Evolutionary conservation across 2,113 vertebrate genomes (phyloP), one percentile per base, ranked within the genome.

Genomic region (Lepus europaeus): DNA sequence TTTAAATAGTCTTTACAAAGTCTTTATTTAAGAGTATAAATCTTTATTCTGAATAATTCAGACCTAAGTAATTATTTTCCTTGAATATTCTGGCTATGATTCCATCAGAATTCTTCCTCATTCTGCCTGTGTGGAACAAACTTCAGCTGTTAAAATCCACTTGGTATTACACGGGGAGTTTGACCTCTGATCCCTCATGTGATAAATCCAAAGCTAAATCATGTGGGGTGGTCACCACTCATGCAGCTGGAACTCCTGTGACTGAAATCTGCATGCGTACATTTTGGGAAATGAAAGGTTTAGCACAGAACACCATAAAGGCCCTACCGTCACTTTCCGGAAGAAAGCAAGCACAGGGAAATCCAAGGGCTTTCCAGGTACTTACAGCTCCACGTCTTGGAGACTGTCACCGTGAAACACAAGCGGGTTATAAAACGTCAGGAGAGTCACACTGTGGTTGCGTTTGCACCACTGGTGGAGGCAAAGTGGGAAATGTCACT

Each of bases 221-320:
- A 61, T 9, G n/a, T 31, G 53, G 25, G 23, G 49, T 29, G 56
- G 64, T 89, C 68, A 64, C 39, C 79, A 49, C 68, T 66, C 63
- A 22, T 87, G 17, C 27, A 70, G 14, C 45, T 25, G 29, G 27
- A 80, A 59, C 31, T 66, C 17, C 92, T 91, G 61, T 79, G 76
- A 80, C n/a, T 33, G 76, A 93, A 88, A 80, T 51, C 36, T 49
- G 79, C 89, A 88, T 13, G 70, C 2, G 1, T 13, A 11, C 49
- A 39, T 69, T 89, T 79, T 93, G 90, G 74, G 69, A 93, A 89
- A 86, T 66, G 70, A 94, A 45, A 91, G 39, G 51, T 83, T 94
- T 66, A 64, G 79, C 69, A 31, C 19, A 39, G 53, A 81, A 39
- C 4, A n/a, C 29, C 14, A 9, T 59, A 88, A 92, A 79, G 33